These are phyloP conservation scores for Drosophila formosana DNA, from an alignment of 2,888 invertebrate genomes.

Conservation along the genomic window DNA sequence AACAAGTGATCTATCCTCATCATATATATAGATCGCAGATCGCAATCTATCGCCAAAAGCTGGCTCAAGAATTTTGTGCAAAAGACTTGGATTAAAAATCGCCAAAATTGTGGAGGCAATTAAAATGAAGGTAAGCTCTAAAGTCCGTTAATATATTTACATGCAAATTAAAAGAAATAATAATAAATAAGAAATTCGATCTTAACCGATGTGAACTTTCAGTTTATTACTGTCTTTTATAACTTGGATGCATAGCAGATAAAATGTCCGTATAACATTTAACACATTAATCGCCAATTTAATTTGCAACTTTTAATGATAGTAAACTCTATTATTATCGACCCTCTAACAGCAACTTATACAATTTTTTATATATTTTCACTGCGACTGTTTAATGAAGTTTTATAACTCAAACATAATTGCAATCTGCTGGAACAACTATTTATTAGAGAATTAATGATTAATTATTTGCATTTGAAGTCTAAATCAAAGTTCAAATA, in stretches of 20 bases:
- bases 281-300: neutral
- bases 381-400: neutral
- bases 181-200: neutral
- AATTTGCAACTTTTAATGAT: neutral
- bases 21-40: constrained; percentile 28
- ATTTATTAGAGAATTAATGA: neutral
- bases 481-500: neutral
- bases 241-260: neutral
- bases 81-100: constrained; percentile 81
- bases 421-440: neutral
- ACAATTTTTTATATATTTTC: neutral
- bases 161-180: neutral
- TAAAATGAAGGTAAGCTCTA: constrained; percentile 83
- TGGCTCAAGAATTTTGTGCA: constrained; percentile 66
- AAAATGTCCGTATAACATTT: constrained; percentile 2
- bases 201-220: neutral
- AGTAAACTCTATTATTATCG: neutral
- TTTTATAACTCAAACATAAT: neutral
- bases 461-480: neutral
- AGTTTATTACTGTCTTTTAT: neutral
- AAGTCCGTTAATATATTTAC: neutral
- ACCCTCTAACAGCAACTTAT: neutral
- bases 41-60: constrained; percentile 41
- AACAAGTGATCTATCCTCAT: constrained; percentile 25
- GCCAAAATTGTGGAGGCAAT: constrained; percentile 85